phyloP scores from a whole-genome alignment of 1,140 invertebrate species.

The Tyrophagus putrescentiae region DNA sequence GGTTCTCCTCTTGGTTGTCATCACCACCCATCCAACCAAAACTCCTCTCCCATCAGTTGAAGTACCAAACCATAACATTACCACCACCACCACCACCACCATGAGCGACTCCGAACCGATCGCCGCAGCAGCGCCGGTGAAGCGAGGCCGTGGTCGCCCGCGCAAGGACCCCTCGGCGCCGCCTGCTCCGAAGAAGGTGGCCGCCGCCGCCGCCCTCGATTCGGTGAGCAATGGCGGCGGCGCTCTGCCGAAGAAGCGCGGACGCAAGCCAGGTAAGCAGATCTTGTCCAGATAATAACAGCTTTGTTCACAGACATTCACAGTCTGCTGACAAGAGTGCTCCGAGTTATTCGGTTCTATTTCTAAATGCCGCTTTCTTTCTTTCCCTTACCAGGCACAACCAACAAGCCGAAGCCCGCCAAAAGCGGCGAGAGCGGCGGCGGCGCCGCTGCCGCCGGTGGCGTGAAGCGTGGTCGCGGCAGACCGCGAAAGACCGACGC shows the following conservation, averaged over 20 bases:
- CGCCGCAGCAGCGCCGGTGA: neutral
- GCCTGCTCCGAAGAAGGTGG: neutral
- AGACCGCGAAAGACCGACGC: neutral
- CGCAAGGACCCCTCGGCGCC: neutral
- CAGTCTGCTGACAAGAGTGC: no score
- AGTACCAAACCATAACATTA: no score
- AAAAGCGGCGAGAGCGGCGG: neutral
- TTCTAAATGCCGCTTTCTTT: no score
- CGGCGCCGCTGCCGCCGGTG: neutral
- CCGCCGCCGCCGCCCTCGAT: neutral
- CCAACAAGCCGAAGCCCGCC: no score
- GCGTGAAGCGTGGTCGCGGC: neutral
- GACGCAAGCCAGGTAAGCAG: conserved; percentile 11
- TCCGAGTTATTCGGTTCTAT: no score
- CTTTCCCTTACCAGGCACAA: no score
- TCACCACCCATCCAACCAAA: no score
- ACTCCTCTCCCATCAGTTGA: no score
- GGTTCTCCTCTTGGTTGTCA: no score
- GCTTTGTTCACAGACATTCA: no score
- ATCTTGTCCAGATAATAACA: no score
- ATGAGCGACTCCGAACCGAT: conserved; percentile 8
- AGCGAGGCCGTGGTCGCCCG: conserved; percentile 1
- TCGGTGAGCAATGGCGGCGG: conserved; percentile 9
- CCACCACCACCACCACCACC: neutral
- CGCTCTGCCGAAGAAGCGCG: neutral